phyloP scores from a whole-genome alignment of 1,140 invertebrate species.

The Dinoponera quadriceps region DNA sequence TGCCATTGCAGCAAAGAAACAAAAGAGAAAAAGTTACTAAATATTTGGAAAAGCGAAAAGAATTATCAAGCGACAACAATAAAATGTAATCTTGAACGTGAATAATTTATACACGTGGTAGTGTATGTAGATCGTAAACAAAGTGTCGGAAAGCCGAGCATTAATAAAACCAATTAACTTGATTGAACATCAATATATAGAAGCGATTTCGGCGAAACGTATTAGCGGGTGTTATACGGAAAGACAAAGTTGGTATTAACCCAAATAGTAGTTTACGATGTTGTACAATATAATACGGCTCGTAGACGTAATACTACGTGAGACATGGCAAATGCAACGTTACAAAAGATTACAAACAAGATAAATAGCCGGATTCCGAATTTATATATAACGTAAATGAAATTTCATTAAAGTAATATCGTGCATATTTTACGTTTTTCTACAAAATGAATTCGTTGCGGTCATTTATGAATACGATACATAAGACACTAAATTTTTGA shows the following conservation, averaged over 20 bases:
- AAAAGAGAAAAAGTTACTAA: neutral
- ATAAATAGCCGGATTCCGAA: neutral
- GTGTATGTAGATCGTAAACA: too few species aligned
- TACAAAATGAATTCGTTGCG: neutral
- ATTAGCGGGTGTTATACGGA: neutral
- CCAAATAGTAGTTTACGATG: neutral
- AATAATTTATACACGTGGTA: too few species aligned
- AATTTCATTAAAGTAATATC: neutral
- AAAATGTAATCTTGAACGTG: too few species aligned
- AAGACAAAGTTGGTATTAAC: neutral
- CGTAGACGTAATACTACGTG: too few species aligned
- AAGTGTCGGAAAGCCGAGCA: too few species aligned
- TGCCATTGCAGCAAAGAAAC: neutral
- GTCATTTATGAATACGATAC: slow-evolving; percentile 2
- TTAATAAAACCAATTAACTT: slow-evolving; percentile 14
- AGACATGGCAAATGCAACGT: neutral
- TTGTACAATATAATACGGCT: neutral
- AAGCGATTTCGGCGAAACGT: neutral
- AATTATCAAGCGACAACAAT: neutral
- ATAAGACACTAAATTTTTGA: neutral
- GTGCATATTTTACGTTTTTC: neutral
- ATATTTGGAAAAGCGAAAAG: neutral
- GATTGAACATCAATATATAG: neutral
- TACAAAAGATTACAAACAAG: neutral
- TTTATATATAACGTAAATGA: neutral